These are phyloP conservation scores for Psilopsiagon aurifrons DNA, from an alignment of 2,113 vertebrate species.

Conservation along the genomic window DNA sequence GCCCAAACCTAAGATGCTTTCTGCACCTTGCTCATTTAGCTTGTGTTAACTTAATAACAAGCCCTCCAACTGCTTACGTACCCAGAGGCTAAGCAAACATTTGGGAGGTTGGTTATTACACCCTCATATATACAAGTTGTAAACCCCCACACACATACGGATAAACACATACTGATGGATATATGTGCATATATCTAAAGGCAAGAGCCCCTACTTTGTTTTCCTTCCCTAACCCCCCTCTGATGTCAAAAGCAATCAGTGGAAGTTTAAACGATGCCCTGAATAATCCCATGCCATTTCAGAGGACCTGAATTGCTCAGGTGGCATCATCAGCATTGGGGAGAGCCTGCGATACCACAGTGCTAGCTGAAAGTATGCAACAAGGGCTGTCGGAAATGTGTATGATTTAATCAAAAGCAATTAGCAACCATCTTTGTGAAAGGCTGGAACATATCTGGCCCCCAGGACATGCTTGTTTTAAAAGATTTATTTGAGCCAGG, in stretches of 20 bases:
- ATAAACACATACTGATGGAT: accelerated
- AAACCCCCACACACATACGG: accelerated
- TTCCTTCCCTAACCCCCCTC: neutral
- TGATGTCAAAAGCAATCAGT: neutral
- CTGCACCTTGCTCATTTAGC: neutral
- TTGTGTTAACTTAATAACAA: neutral
- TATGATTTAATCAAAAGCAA: neutral
- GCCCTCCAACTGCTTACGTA: neutral
- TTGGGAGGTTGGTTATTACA: neutral
- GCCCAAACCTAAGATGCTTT: neutral
- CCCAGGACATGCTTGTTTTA: neutral
- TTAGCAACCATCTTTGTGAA: neutral
- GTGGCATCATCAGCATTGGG: accelerated
- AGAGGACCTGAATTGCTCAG: neutral
- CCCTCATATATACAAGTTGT: neutral
- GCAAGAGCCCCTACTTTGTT: neutral
- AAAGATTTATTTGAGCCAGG: neutral
- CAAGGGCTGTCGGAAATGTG: neutral
- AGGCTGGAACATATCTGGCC: neutral
- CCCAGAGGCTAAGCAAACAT: neutral
- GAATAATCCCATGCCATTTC: neutral
- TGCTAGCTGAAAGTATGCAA: neutral
- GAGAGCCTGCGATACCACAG: accelerated
- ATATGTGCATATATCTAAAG: neutral
- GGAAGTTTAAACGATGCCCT: neutral